Evolutionary conservation across 2,888 invertebrate species (phyloP).

Genomic region (Rhamphomyia laevipes): DNA sequence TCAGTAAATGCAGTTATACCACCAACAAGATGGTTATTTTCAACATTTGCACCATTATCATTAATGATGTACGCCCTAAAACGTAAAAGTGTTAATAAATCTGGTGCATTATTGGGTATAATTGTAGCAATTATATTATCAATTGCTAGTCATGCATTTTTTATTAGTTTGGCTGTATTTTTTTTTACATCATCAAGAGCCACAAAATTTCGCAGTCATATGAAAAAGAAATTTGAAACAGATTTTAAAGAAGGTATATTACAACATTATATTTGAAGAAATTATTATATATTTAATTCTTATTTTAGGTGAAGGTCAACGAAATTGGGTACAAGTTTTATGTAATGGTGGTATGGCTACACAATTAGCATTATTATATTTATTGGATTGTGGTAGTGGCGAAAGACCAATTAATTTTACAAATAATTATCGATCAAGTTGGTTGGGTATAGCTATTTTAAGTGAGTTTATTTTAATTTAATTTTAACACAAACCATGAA

Average conservation of each 20-base stretch:
- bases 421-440: constrained; percentile 63
- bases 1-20: constrained; percentile 28
- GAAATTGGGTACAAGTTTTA: constrained; percentile 82
- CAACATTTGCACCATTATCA: constrained; percentile 43
- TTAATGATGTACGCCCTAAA: constrained; percentile 52
- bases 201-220: constrained; percentile 58
- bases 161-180: constrained; percentile 59
- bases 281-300: background rate
- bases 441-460: constrained; percentile 68
- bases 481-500: no score
- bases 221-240: constrained; percentile 57
- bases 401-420: constrained; percentile 70
- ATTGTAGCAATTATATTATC: constrained; percentile 66
- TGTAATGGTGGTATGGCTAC: constrained; percentile 83
- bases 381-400: constrained; percentile 66
- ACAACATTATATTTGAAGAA: background rate
- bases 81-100: constrained; percentile 53
- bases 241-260: constrained; percentile 67
- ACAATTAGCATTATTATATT: constrained; percentile 61
- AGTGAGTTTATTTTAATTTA: constrained; percentile 37
- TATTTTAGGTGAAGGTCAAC: constrained; percentile 57
- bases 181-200: constrained; percentile 70
- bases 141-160: constrained; percentile 64
- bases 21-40: constrained; percentile 35
- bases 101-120: constrained; percentile 60